Evolutionary conservation across 1,140 invertebrate species (phyloP), one percentile per base, ranked within the genome.

Genomic region (Physella acuta): DNA sequence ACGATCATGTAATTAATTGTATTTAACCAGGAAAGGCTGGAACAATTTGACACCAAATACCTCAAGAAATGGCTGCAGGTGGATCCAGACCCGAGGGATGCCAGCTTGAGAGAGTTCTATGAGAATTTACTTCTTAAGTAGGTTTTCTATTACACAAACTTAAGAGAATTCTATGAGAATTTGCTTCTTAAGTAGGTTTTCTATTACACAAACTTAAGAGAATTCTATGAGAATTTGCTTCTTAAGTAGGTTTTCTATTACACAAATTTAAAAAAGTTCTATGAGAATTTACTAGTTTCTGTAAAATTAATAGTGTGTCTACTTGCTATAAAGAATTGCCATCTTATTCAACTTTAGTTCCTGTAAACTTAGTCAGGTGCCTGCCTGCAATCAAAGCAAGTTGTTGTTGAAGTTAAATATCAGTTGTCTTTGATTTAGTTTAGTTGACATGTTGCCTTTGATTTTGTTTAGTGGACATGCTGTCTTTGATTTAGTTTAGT

Each of bases 21-120:
- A n/a, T n/a, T n/a, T n/a, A n/a, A n/a, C n/a, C 52, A 67, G 64
- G 64, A 67, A 56, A 67, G 24, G n/a, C 20, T 67, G 44, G 51
- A 55, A 36, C 30, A 67, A 17, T 55, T 67, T 14, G 64, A 67
- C 39, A 36, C 30, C n/a, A 36, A 28, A 39, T 67, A 67, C 34
- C 17, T 67, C 31, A 67, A 67, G 30, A 51, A 51, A 33, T 53
- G 44, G 16, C 64, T 67, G 33, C 51, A 56, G 56, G 52, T 67
- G 14, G 33, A 30, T 5, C 51, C 64, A 26, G 64, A 67, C 26
- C 64, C 64, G 1, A 28, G 64, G 14, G 64, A 67, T 28, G 14
- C 64, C 17, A 34, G 8, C 28, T 39, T 67, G 31, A 55, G 37
- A 26, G 36, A 5, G n/a, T 67, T 56, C 30, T 67, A 67, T 56